Evolutionary conservation across 2,797 vertebrate genomes (phyloP).

Genomic region (Pachyuromys duprasi): DNA sequence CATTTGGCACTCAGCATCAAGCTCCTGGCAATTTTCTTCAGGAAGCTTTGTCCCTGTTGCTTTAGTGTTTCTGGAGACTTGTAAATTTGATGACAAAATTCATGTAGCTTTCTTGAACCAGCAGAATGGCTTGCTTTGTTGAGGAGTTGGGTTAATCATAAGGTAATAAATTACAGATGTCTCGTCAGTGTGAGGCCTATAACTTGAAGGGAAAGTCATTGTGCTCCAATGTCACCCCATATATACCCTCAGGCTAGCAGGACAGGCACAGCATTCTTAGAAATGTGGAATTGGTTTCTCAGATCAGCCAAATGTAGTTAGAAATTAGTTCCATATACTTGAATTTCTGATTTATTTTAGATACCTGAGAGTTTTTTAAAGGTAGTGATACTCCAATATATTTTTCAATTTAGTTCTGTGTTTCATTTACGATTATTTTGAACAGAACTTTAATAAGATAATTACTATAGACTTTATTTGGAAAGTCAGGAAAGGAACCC

Average conservation of each 20-base stretch:
- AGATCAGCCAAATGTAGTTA: background rate
- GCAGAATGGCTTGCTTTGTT: slow-evolving; percentile 42
- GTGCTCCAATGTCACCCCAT: background rate
- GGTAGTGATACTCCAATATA: background rate
- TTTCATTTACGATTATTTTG: slow-evolving; percentile 41
- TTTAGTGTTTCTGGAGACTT: slow-evolving; percentile 19
- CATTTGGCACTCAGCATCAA: background rate
- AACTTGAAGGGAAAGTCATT: background rate
- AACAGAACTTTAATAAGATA: slow-evolving; percentile 3
- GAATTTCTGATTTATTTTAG: background rate
- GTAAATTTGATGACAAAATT: slow-evolving; percentile 33
- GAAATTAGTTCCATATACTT: background rate
- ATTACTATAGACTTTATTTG: slow-evolving; percentile 40
- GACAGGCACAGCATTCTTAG: background rate
- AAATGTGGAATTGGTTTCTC: background rate
- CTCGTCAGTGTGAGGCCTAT: background rate
- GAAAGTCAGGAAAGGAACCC: background rate
- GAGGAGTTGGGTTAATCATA: slow-evolving; percentile 25
- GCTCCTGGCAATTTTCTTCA: slow-evolving; percentile 19
- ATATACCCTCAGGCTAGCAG: background rate
- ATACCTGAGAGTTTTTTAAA: background rate
- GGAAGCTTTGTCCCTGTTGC: slow-evolving; percentile 28
- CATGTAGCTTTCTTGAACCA: slow-evolving; percentile 33
- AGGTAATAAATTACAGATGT: background rate
- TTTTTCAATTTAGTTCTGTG: slow-evolving; percentile 39